Evolutionary conservation across 35 echinoderm and acorn worm species (phyloP), one percentile per base, ranked within the genome.

Genomic region (Ophiothrix spiculata): DNA sequence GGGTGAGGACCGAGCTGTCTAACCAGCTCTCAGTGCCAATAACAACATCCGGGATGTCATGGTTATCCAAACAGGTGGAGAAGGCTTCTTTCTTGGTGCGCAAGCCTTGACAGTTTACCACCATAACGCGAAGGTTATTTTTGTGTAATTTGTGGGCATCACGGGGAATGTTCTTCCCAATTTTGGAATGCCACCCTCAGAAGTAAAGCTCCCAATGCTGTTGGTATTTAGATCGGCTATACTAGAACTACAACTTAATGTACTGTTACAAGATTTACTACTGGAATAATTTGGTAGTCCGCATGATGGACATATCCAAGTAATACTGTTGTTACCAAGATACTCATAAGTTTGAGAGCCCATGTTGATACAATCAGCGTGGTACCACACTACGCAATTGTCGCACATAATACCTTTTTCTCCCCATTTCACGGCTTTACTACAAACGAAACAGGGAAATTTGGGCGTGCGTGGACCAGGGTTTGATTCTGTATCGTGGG

Each of bases 301-400:
- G 25, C 60, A 69, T 2, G 60, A 25, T 4, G 17, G 60, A 28
- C 60, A 69, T 4, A 69, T 69, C 60, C 60, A 69, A 4, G 29
- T 2, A 69, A 69, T 2, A 45, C 84, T 45, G 31, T 64, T 77
- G 42, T 86, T 12, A 32, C 32, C 39, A 3, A 77, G 69, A 21
- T 86, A 33, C 6, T 77, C 46, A 16, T 86, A 86, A 36, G 38
- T 86, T 29, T 40, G 0, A 6, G 33, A 77, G 69, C 4, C 23
- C 84, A 86, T 86, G 36, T 49, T 69, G 63, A 86, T 86, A n/a
- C 83, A 86, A 1, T 75, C 64, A 25, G 19, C 63, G 38, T 86
- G 83, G 33, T 37, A 35, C 63, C 83, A 75, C 19, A 31, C 37
- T 34, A 73, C 39, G 39, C 83, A 86, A 33, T 38, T 86, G 34